phyloP scores from a whole-genome alignment of 2,113 vertebrate genomes.

The Apeltes quadracus region DNA sequence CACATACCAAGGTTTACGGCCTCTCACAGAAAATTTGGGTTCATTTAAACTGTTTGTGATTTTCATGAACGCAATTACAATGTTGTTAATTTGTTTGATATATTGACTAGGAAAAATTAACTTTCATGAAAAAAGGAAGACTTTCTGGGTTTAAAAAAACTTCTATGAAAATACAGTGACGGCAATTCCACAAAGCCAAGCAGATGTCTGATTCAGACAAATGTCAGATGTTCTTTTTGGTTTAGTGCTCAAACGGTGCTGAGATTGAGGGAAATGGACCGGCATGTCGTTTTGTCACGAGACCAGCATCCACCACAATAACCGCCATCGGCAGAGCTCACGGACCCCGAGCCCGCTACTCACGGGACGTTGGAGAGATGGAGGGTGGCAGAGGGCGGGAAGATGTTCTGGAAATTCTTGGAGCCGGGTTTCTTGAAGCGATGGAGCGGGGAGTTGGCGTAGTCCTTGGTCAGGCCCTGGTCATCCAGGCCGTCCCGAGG shows the following conservation, averaged over 20 bases:
- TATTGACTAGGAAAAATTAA: too few relatives aligned
- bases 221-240: neutral
- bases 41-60: too few relatives aligned
- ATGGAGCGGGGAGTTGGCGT: conserved; percentile 95
- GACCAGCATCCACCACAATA: neutral
- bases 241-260: neutral
- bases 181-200: too few relatives aligned
- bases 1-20: too few relatives aligned
- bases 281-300: neutral
- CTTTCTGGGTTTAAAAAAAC: too few relatives aligned
- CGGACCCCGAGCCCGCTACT: conserved; percentile 66
- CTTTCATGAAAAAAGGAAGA: too few relatives aligned
- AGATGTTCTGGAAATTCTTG: conserved; percentile 98
- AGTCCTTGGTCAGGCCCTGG: conserved; percentile 97
- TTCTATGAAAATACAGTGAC: too few relatives aligned
- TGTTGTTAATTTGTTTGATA: too few relatives aligned
- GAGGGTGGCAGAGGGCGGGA: conserved; percentile 95
- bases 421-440: conserved; percentile 98
- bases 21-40: too few relatives aligned
- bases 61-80: too few relatives aligned
- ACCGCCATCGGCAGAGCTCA: neutral
- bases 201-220: too few relatives aligned
- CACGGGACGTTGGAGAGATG: conserved; percentile 98
- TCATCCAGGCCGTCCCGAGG: conserved; percentile 96
- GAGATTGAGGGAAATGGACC: neutral